Percentiles rank a stretch among this genome's conserved stretches.
Conservation (phyloP, 2,113 vertebrate genomes). For the Donacobius atricapilla region DNA sequence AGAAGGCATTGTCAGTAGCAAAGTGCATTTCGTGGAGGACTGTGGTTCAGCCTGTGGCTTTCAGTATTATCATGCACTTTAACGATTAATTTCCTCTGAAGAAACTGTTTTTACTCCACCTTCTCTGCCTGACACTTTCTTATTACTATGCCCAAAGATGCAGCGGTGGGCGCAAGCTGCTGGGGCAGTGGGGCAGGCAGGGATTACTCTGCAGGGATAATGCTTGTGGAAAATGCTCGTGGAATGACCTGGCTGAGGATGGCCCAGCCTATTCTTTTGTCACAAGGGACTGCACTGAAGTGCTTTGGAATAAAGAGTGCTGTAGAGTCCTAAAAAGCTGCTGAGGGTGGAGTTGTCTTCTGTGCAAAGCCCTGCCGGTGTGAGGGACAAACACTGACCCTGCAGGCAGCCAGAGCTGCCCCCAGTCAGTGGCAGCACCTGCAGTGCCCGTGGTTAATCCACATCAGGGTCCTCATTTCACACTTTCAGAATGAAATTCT, state of each 20-base stretch:
- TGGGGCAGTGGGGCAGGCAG: neutral
- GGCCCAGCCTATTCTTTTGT: neutral
- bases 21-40: neutral
- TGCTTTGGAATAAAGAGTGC: slow-evolving; percentile 3
- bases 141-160: neutral
- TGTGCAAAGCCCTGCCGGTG: neutral
- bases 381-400: neutral
- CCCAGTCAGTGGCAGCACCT: neutral
- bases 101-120: slow-evolving; percentile 2
- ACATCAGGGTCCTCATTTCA: neutral
- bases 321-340: neutral
- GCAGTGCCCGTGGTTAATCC: neutral
- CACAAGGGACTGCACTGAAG: neutral
- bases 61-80: slow-evolving; percentile 10
- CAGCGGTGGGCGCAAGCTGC: neutral
- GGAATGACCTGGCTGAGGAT: neutral
- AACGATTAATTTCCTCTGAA: neutral
- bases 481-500: neutral
- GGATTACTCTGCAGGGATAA: neutral
- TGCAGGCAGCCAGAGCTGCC: neutral
- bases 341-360: neutral
- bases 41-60: slow-evolving; percentile 33
- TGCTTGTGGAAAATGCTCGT: neutral
- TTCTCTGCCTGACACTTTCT: slow-evolving; percentile 15
- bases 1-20: neutral